Conservation (phyloP, 92 coral and sea anemone species). For the Actinostola sp. region DNA sequence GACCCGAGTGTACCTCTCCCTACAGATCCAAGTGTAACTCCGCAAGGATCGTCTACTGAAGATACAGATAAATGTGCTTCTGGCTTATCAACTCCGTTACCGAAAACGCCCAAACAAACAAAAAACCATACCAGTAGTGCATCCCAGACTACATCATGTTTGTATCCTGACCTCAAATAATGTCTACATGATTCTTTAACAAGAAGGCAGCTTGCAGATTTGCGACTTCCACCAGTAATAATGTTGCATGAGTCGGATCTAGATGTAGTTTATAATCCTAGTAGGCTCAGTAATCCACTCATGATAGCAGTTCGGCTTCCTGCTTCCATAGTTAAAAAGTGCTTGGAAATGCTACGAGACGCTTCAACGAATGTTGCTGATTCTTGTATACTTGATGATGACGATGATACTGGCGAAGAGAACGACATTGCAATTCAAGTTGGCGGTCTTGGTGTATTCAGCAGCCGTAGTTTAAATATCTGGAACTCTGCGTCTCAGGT, state of each 20-base stretch:
- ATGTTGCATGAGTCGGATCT: slow-evolving; percentile 11
- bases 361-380: background rate
- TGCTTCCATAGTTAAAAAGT: slow-evolving; percentile 1
- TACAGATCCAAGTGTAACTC: too few relatives aligned
- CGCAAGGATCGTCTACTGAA: too few relatives aligned
- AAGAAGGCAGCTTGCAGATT: slow-evolving; percentile 31
- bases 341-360: slow-evolving; percentile 11
- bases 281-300: background rate
- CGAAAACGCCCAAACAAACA: background rate
- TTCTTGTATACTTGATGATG: slow-evolving; percentile 1
- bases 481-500: slow-evolving; percentile 36
- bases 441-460: slow-evolving; percentile 41
- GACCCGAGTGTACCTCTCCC: too few relatives aligned
- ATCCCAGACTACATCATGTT: background rate
- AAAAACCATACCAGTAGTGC: background rate
- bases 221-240: slow-evolving; percentile 46
- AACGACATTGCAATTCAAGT: slow-evolving; percentile 31
- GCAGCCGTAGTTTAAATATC: slow-evolving; percentile 21
- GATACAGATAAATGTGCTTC: too few relatives aligned
- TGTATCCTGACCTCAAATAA: background rate
- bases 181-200: too few relatives aligned
- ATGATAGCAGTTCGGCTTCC: slow-evolving; percentile 11
- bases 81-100: too few relatives aligned
- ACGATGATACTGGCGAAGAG: background rate
- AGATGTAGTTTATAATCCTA: slow-evolving; percentile 9